Conservation (phyloP, 2,113 vertebrate genomes). For the Ginglymostoma cirratum region DNA sequence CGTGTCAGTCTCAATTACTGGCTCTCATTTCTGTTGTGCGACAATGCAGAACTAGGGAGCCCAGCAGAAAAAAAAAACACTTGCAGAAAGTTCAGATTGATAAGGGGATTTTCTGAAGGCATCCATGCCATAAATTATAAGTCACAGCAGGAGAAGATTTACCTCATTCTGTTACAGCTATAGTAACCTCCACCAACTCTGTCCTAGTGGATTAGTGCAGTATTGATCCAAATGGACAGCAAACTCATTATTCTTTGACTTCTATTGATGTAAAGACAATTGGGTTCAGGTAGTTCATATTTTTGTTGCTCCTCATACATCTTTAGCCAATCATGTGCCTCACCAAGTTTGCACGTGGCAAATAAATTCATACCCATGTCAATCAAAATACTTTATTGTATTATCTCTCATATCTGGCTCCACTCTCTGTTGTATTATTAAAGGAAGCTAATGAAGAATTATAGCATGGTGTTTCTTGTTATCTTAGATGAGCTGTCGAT, state of each 20-base stretch:
- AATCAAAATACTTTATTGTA: background rate
- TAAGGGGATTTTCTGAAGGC: background rate
- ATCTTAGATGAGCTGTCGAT: background rate
- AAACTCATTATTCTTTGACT: constrained; percentile 26
- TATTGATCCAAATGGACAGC: constrained; percentile 25
- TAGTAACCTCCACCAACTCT: background rate
- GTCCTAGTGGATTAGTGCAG: constrained; percentile 14
- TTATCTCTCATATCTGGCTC: background rate
- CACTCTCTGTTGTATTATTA: background rate
- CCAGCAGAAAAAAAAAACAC: background rate
- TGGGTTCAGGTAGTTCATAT: constrained; percentile 5
- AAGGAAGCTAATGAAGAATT: background rate
- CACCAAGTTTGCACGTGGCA: background rate
- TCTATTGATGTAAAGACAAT: background rate
- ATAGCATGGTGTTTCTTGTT: background rate
- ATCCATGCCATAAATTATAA: background rate
- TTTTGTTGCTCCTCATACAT: background rate
- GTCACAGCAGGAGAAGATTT: background rate
- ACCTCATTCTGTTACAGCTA: background rate
- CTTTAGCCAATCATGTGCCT: background rate
- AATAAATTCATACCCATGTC: background rate
- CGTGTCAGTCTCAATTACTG: background rate
- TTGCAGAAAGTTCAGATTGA: constrained; percentile 4
- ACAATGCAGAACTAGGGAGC: background rate
- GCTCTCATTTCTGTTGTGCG: background rate